Evolutionary conservation across 2,113 vertebrate genomes (phyloP).

Genomic region (Cyanocitta stelleri): DNA sequence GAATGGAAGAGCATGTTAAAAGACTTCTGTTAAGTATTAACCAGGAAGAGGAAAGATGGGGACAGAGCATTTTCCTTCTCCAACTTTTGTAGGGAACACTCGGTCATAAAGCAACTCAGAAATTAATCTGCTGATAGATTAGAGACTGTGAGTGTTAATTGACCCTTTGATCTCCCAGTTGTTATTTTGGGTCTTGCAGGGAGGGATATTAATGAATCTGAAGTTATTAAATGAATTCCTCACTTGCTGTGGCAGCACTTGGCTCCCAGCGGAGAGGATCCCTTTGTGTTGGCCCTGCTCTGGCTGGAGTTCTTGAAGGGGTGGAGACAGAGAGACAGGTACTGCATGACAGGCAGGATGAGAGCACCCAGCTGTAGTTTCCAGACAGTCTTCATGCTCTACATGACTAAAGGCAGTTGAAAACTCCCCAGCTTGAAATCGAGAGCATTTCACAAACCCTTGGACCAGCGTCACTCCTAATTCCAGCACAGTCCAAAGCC

Average conservation of each 20-base stretch:
- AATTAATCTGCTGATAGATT: slow-evolving; percentile 41
- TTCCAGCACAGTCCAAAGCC: neutral
- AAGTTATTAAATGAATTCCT: neutral
- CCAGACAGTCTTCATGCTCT: neutral
- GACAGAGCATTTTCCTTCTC: neutral
- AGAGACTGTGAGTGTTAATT: neutral
- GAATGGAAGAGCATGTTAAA: slow-evolving; percentile 8
- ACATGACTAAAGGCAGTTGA: neutral
- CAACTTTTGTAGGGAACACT: neutral
- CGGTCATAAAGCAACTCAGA: neutral
- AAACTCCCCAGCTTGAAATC: neutral
- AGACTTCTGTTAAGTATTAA: slow-evolving; percentile 19
- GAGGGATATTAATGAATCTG: slow-evolving; percentile 18
- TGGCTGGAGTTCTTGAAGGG: neutral
- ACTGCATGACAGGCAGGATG: accelerated
- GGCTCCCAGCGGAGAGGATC: neutral
- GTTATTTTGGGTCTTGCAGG: slow-evolving; percentile 26
- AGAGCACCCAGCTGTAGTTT: neutral
- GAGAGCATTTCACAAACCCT: neutral
- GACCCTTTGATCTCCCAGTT: slow-evolving; percentile 16
- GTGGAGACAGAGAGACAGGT: neutral
- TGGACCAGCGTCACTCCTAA: neutral
- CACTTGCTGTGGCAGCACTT: neutral
- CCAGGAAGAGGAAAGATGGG: neutral
- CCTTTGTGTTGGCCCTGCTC: neutral